These are phyloP conservation scores for Gadus chalcogrammus DNA, from an alignment of 2,113 vertebrate genomes.

Conservation along the genomic window DNA sequence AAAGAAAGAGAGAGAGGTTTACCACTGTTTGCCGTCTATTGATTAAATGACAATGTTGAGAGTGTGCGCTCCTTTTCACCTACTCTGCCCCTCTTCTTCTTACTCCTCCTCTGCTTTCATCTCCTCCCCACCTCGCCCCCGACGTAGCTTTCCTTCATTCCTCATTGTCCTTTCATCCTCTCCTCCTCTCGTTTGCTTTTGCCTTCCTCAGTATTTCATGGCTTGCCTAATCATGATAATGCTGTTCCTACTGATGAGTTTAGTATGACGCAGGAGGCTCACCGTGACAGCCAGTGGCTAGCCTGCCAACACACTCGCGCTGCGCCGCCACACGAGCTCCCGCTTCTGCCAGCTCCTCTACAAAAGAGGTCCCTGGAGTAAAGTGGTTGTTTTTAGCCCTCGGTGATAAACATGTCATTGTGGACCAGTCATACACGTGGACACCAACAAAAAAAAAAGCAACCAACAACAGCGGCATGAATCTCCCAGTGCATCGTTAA, in stretches of 20 bases:
- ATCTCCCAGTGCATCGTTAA: too few species aligned
- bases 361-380: not conserved
- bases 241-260: not conserved
- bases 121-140: not conserved
- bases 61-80: not conserved
- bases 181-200: too few species aligned
- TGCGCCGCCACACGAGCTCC: not conserved
- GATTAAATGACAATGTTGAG: slow-evolving; percentile 32
- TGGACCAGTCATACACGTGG: not conserved
- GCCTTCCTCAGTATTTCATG: not conserved
- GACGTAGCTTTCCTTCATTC: too few species aligned
- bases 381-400: slow-evolving; percentile 7
- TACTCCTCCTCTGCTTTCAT: not conserved
- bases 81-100: not conserved
- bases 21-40: slow-evolving; percentile 30
- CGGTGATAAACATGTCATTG: slow-evolving; percentile 17
- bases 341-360: not conserved
- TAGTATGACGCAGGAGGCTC: not conserved
- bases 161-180: not conserved
- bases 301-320: not conserved
- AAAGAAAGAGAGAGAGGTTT: slow-evolving; percentile 29
- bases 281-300: not conserved
- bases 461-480: slow-evolving; percentile 6
- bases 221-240: not conserved
- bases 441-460: too few species aligned